phyloP scores from a whole-genome alignment of 2,113 vertebrate genomes.

The mouse (Mus musculus) region DNA sequence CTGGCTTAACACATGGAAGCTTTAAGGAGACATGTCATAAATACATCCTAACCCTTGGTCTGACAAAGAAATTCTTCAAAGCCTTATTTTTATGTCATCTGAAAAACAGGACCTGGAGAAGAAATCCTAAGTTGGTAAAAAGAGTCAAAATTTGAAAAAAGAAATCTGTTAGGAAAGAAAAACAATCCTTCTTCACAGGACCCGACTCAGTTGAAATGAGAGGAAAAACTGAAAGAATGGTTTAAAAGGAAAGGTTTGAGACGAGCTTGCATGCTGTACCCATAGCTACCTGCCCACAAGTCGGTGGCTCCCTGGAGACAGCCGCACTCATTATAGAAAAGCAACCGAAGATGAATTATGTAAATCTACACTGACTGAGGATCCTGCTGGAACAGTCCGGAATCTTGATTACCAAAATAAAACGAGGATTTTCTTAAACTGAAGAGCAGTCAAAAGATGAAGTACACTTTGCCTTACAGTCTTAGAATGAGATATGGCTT shows the following conservation, averaged over 20 bases:
- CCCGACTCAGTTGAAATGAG: constrained; percentile 6
- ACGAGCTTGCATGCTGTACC: constrained; percentile 70
- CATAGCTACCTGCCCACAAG: constrained; percentile 78
- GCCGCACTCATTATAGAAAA: constrained; percentile 72
- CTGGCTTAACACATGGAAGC: constrained; percentile 43
- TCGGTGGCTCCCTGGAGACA: constrained; percentile 69
- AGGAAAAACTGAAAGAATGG: background rate
- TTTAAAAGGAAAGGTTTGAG: constrained; percentile 56
- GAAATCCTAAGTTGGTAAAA: background rate
- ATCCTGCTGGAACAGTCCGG: constrained; percentile 53
- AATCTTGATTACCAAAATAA: constrained; percentile 70
- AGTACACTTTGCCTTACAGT: background rate
- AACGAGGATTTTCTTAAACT: constrained; percentile 37
- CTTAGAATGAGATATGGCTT: constrained; percentile 8
- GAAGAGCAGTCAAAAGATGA: constrained; percentile 58
- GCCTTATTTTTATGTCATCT: constrained; percentile 31
- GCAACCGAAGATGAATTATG: constrained; percentile 73
- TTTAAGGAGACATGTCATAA: constrained; percentile 36
- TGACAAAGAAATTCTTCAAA: constrained; percentile 41
- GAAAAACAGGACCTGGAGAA: constrained; percentile 15
- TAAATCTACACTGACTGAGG: constrained; percentile 73
- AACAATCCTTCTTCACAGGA: constrained; percentile 12
- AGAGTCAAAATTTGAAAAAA: constrained; percentile 8
- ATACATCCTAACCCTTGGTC: background rate
- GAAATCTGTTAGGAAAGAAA: background rate